phyloP scores from a whole-genome alignment of 2,888 invertebrate species.

The Psylliodes chrysocephalus region DNA sequence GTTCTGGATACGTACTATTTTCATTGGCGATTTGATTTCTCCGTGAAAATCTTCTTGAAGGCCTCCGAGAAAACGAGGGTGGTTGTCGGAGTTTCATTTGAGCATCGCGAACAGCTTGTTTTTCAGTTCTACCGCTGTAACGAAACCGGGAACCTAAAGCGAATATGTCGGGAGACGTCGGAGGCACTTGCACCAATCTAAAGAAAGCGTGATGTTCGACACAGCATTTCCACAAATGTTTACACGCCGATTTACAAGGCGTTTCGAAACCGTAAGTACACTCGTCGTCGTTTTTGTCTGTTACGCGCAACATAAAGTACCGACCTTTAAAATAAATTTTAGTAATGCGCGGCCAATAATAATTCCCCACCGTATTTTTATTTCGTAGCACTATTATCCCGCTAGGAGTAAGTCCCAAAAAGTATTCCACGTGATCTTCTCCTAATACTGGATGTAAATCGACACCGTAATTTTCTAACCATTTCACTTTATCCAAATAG shows the following conservation, averaged over 20 bases:
- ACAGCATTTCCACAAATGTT: conserved; percentile 96
- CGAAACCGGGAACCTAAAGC: conserved; percentile 82
- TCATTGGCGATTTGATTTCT: conserved; percentile 70
- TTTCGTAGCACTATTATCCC: conserved; percentile 94
- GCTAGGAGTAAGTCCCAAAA: conserved; percentile 91
- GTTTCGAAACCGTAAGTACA: conserved; percentile 97
- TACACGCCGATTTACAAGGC: conserved; percentile 89
- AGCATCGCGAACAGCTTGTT: conserved; percentile 68
- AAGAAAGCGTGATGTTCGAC: conserved; percentile 96
- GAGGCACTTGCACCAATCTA: conserved; percentile 84
- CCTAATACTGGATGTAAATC: conserved; percentile 96
- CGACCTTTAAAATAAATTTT: conserved; percentile 97
- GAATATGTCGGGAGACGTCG: conserved; percentile 80
- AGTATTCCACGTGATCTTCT: conserved; percentile 96
- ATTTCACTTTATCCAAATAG: conserved; percentile 97
- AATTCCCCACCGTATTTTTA: conserved; percentile 96
- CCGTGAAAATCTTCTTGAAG: conserved; percentile 72
- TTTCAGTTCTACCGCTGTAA: conserved; percentile 73
- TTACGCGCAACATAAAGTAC: conserved; percentile 95
- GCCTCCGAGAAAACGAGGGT: conserved; percentile 72
- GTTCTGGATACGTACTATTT: conserved; percentile 34
- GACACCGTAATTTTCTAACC: conserved; percentile 98
- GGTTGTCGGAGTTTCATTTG: conserved; percentile 64
- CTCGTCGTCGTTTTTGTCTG: conserved; percentile 95
- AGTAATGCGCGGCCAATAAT: conserved; percentile 97